These are phyloP conservation scores for Pollenia amentaria DNA, from an alignment of 2,888 invertebrate species.

Conservation along the genomic window DNA sequence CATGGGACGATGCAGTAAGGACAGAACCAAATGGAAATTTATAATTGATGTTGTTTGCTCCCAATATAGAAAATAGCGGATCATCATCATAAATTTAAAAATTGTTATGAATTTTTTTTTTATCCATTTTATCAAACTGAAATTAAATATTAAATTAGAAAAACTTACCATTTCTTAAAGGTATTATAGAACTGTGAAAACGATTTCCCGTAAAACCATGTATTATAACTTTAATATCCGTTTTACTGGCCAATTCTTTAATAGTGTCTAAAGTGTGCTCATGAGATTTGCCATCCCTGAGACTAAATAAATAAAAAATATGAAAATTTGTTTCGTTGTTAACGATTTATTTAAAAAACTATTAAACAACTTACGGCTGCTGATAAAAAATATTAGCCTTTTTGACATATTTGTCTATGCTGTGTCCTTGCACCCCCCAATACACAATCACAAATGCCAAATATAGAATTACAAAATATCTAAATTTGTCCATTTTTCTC, in stretches of 20 bases:
- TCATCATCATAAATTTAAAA: background rate
- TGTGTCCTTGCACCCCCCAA: background rate
- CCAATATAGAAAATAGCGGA: too few relatives aligned
- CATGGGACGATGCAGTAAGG: too few relatives aligned
- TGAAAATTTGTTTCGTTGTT: background rate
- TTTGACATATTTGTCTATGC: conserved; percentile 30
- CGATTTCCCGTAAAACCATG: conserved; percentile 82
- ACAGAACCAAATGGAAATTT: too few relatives aligned
- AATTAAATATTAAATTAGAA: background rate
- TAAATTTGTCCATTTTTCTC: conserved; percentile 36
- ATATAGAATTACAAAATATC: conserved; percentile 12
- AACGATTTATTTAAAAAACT: background rate
- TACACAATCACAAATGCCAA: background rate
- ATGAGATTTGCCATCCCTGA: conserved; percentile 59
- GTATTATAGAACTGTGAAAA: conserved; percentile 79
- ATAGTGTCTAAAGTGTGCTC: conserved; percentile 77
- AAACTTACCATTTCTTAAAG: conserved; percentile 79
- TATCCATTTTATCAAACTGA: background rate
- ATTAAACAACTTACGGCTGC: conserved; percentile 76
- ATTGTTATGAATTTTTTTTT: too few relatives aligned
- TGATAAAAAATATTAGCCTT: conserved; percentile 78
- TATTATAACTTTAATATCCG: conserved; percentile 81
- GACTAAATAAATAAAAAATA: conserved; percentile 19
- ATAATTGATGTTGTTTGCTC: too few relatives aligned
- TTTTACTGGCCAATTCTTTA: conserved; percentile 68